Base-by-base conservation (phyloP, 1,140 invertebrate species). In the Drosophila arawakana region DNA sequence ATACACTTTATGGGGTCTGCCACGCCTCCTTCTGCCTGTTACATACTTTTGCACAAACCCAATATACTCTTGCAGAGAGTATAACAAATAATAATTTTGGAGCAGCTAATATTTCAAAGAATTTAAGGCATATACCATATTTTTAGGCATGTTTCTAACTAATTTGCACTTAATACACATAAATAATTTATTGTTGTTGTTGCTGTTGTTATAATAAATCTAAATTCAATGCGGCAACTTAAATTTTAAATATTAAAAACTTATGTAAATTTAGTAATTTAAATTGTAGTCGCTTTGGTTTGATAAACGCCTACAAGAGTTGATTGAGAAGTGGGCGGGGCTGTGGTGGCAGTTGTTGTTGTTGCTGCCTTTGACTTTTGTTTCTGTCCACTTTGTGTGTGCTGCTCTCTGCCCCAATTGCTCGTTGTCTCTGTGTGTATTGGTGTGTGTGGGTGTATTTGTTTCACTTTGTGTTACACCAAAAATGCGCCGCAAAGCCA, bases 401-500 rank as follows among this genome's bases (percentile, higher is more conserved):
- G 43, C 11, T 59, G 35, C 50, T 15, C 30, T 55, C 37, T 62
- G 58, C 35, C 10, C 30, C 30, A 57, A 57, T 57, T 62, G 55
- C 43, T 62, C 7, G 0, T 2, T 52, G 8, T 9, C 21, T 47
- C 5, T 35, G 35, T 60, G 54, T 72, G 34, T 52, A 15, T 58
- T 15, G 15, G 41, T 66, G 15, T 66, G 44, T 69, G 41, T 69
- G 61, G 49, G 65, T 59, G 46, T 78, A 52, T 86, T 80, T 77
- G 69, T 78, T 74, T 77, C 84, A 88, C 82, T 86, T 88, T 86
- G 83, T 89, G 83, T 89, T 74, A 76, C 77, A 81, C 83, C 83
- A 86, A 86, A 86, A 88, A 88, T 88, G 84, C 80, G 84, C 84
- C 84, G 73, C 84, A 88, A 88, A 88, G 83, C 80, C 84, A 88